Evolutionary conservation across 2,113 vertebrate species (phyloP).

Genomic region (Benitochromis conjunctus): DNA sequence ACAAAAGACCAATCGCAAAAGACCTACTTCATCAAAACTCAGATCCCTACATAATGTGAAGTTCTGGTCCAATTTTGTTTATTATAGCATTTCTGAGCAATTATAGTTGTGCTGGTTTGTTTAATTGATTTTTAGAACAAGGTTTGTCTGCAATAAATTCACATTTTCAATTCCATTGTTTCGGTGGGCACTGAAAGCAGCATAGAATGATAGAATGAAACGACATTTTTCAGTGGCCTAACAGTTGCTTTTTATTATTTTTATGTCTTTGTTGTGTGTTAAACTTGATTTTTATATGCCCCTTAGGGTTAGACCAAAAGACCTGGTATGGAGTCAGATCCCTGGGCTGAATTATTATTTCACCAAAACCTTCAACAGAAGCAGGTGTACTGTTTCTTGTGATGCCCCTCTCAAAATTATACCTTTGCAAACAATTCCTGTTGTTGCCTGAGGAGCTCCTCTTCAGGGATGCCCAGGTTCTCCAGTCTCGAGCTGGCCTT

Average conservation of each 20-base stretch:
- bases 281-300: not conserved
- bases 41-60: not conserved
- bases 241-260: not conserved
- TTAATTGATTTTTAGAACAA: not conserved
- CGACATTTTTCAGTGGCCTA: not conserved
- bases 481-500: constrained; percentile 96
- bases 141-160: not conserved
- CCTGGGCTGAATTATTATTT: not conserved
- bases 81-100: not conserved
- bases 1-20: not conserved
- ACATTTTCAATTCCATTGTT: not conserved
- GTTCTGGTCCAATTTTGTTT: not conserved
- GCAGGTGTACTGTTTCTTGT: not conserved
- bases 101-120: not conserved
- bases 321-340: not conserved
- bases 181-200: rapidly evolving
- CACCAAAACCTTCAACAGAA: not conserved
- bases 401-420: not conserved
- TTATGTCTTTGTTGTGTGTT: not conserved
- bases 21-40: not conserved
- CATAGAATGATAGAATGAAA: too few relatives aligned
- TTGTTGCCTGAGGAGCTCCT: constrained; percentile 94
- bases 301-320: not conserved
- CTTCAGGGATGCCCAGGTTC: constrained; percentile 97
- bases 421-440: constrained; percentile 99